Conservation (phyloP, 92 coral and sea anemone species). For the Palythoa caribaeorum region DNA sequence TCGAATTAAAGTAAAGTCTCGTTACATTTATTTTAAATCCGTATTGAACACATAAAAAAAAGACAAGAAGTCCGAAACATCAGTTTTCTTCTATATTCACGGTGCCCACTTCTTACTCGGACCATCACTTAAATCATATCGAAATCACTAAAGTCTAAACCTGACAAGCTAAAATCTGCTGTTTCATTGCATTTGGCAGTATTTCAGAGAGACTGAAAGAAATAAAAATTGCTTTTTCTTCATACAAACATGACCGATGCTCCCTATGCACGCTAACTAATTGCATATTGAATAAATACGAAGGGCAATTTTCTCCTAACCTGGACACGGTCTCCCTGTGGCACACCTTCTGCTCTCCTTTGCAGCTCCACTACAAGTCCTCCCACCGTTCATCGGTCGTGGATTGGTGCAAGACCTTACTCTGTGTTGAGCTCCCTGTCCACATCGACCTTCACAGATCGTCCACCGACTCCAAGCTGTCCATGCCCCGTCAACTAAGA, state of each 20-base stretch:
- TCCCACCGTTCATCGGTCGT: slow-evolving; percentile 1
- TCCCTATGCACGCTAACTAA: neutral
- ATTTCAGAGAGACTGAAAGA: neutral
- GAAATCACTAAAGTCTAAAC: too few species aligned
- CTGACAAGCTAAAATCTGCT: too few species aligned
- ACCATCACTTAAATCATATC: too few species aligned
- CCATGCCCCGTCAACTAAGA: slow-evolving; percentile 21
- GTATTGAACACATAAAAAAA: too few species aligned
- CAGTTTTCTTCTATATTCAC: too few species aligned
- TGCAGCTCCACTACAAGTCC: neutral
- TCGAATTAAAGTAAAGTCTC: too few species aligned
- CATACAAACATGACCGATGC: too few species aligned
- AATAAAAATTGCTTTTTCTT: too few species aligned
- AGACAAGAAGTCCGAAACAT: too few species aligned
- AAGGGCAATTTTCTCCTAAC: neutral
- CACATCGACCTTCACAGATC: neutral
- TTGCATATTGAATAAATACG: neutral
- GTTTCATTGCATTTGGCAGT: too few species aligned
- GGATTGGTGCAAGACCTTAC: slow-evolving; percentile 25
- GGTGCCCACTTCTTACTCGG: too few species aligned
- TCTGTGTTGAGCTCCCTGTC: neutral
- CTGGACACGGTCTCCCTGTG: slow-evolving; percentile 19
- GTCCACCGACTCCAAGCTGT: slow-evolving; percentile 9
- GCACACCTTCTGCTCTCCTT: neutral
- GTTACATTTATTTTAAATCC: too few species aligned